Percentiles rank a stretch among this genome's conserved stretches.
These are phyloP conservation scores for Aproaerema taeniolella DNA, from an alignment of 2,888 invertebrate species.

Conservation along the genomic window DNA sequence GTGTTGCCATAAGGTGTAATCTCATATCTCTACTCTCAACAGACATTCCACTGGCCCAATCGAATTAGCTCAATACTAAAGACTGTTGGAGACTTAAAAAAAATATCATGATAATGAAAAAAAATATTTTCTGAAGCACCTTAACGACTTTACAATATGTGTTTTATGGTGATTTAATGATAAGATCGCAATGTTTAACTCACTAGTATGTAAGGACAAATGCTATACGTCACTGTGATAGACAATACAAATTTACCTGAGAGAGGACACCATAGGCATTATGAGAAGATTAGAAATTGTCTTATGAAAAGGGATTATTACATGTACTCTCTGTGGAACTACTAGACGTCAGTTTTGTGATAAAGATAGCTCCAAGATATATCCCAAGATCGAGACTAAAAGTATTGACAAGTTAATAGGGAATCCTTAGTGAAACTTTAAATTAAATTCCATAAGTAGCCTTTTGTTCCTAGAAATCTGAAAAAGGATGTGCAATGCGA, in stretches of 20 bases:
- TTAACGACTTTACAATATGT: conserved; percentile 66
- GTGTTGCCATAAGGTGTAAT: conserved; percentile 34
- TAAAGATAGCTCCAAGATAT: too few species aligned
- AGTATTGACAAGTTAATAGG: too few species aligned
- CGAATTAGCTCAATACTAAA: conserved; percentile 71
- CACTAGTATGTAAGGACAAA: conserved; percentile 76
- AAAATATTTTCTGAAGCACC: conserved; percentile 72
- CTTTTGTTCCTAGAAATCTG: too few species aligned
- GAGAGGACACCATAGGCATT: conserved; percentile 61
- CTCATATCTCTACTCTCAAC: conserved; percentile 30
- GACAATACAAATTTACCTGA: conserved; percentile 66
- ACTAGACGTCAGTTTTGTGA: conserved; percentile 38
- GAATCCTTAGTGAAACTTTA: too few species aligned
- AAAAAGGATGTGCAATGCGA: too few species aligned
- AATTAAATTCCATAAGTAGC: too few species aligned
- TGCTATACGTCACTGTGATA: conserved; percentile 76
- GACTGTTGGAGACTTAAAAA: conserved; percentile 69
- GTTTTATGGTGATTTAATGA: conserved; percentile 70
- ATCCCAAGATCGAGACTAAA: too few species aligned
- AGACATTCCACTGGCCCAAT: conserved; percentile 69
- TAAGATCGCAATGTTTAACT: conserved; percentile 71
- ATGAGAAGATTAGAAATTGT: conserved; percentile 35
- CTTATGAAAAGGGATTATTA: conserved; percentile 42
- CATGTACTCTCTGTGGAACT: conserved; percentile 40
- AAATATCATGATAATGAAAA: conserved; percentile 54